Evolutionary conservation across 1,140 invertebrate genomes (phyloP).

Genomic region (Meloidogyne hapla): DNA sequence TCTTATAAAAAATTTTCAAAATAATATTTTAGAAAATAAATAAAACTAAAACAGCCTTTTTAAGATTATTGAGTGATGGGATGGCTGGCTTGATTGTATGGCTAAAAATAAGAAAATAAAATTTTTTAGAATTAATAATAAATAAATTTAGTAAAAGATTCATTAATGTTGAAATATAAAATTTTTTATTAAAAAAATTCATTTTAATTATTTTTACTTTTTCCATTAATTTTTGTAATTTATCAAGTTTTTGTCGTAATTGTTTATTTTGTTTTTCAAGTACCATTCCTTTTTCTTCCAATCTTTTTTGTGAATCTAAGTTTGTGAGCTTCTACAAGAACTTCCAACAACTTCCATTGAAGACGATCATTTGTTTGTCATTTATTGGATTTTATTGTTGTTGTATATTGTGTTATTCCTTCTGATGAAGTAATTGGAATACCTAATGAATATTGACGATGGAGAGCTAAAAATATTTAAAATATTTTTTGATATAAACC

Average conservation of each 20-base stretch:
- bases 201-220: conserved; percentile 39
- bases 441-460: conserved; percentile 26
- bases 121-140: too few species aligned
- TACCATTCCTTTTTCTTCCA: conserved; percentile 55
- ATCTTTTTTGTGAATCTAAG: conserved; percentile 57
- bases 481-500: background rate
- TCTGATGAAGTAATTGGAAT: too few species aligned
- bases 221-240: conserved; percentile 53
- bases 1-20: too few species aligned
- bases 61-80: too few species aligned
- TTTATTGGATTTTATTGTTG: conserved; percentile 7
- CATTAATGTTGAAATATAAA: too few species aligned
- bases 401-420: background rate
- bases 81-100: too few species aligned
- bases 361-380: conserved; percentile 25
- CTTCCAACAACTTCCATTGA: conserved; percentile 24
- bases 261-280: conserved; percentile 62
- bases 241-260: conserved; percentile 54
- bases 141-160: too few species aligned
- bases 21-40: too few species aligned
- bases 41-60: too few species aligned
- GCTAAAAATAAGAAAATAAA: too few species aligned
- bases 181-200: background rate
- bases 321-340: conserved; percentile 45
- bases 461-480: conserved; percentile 3